A percentile compares a stretch with the other conserved stretches of the same genome.
phyloP scores from a whole-genome alignment of 1,140 invertebrate species.

The Eumeta japonica region DNA sequence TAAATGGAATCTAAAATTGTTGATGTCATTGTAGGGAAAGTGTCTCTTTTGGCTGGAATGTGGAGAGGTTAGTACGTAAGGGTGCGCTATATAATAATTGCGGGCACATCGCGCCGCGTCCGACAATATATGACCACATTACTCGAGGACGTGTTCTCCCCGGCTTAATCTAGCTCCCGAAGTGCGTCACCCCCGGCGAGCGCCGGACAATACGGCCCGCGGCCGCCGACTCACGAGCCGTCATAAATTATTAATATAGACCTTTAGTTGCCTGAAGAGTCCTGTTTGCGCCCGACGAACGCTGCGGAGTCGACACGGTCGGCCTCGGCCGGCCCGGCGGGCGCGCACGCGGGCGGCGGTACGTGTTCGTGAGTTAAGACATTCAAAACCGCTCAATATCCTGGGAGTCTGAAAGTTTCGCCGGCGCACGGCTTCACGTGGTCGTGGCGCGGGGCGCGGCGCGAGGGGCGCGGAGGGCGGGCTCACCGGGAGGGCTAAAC shows the following conservation, averaged over 20 bases:
- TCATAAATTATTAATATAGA: too few species aligned
- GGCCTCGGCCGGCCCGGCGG: conserved; percentile 20
- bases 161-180: conserved; percentile 40
- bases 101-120: conserved; percentile 32
- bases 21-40: too few species aligned
- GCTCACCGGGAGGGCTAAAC: conserved; percentile 67
- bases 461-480: conserved; percentile 32
- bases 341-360: conserved; percentile 19
- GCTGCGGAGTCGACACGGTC: too few species aligned
- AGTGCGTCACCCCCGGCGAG: conserved; percentile 46
- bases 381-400: conserved; percentile 59
- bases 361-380: conserved; percentile 55
- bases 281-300: too few species aligned
- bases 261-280: too few species aligned
- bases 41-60: too few species aligned
- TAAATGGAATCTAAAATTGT: too few species aligned
- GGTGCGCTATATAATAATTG: conserved; percentile 32
- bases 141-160: conserved; percentile 46
- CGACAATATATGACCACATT: conserved; percentile 52
- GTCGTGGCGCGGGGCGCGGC: too few species aligned
- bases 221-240: too few species aligned
- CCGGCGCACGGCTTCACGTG: conserved; percentile 50
- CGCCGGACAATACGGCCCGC: too few species aligned
- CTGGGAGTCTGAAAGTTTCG: conserved; percentile 53
- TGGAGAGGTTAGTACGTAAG: conserved; percentile 6